Percentiles rank a stretch among this genome's conserved stretches.
These are phyloP conservation scores for Telenomus remus DNA, from an alignment of 1,140 invertebrate species.

Conservation along the genomic window DNA sequence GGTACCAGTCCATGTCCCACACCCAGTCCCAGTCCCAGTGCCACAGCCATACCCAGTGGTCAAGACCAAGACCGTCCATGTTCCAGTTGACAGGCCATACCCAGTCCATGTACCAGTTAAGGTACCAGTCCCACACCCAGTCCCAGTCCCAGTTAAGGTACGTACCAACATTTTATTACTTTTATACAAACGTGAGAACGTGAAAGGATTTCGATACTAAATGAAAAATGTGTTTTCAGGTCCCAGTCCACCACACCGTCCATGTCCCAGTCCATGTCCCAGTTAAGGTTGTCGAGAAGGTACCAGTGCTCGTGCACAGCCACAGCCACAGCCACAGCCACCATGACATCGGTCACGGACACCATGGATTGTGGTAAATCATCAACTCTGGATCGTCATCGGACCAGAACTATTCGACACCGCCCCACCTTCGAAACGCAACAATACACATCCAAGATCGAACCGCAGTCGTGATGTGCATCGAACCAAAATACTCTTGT, in stretches of 20 bases:
- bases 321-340: conserved; percentile 61
- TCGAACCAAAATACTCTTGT: conserved; percentile 61
- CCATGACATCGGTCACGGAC: conserved; percentile 53
- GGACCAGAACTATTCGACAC: conserved; percentile 40
- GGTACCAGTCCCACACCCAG: conserved; percentile 66
- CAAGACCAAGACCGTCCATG: conserved; percentile 67
- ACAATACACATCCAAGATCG: conserved; percentile 36
- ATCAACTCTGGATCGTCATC: conserved; percentile 18
- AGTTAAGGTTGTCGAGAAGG: conserved; percentile 62
- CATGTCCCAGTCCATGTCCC: conserved; percentile 66
- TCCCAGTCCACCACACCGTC: conserved; percentile 61
- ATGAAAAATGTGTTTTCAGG: conserved; percentile 38
- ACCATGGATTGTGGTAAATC: conserved; percentile 47
- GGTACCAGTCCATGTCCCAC: conserved; percentile 70
- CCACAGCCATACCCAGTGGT: conserved; percentile 71
- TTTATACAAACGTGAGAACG: no score
- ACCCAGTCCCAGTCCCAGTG: conserved; percentile 68
- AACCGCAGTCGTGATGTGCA: conserved; percentile 54
- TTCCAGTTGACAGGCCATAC: conserved; percentile 70
- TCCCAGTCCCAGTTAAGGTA: conserved; percentile 72
- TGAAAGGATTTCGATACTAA: no score
- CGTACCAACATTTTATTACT: conserved; percentile 14
- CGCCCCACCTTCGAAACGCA: conserved; percentile 21
- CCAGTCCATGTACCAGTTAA: conserved; percentile 69
- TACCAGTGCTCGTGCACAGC: conserved; percentile 62